Evolutionary conservation across 2,113 vertebrate genomes (phyloP).

Genomic region (Cyanistes caeruleus): DNA sequence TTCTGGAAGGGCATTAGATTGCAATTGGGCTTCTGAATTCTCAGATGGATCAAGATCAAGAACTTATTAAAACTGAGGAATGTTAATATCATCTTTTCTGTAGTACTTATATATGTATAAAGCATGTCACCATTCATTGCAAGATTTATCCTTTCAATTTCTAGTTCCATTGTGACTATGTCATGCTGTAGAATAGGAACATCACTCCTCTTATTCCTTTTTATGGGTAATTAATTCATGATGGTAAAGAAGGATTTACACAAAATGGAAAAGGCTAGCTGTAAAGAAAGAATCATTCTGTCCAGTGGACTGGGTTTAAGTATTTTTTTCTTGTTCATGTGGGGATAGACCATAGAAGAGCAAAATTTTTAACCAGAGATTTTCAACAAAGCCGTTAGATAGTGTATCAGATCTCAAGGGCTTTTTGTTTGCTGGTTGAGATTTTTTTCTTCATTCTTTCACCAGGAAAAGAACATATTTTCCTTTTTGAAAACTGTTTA

Average conservation of each 20-base stretch:
- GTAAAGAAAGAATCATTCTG: conserved; percentile 45
- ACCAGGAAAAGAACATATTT: background rate
- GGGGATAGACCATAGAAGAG: background rate
- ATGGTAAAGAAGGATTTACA: conserved; percentile 66
- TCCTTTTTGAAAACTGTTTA: background rate
- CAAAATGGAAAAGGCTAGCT: conserved; percentile 39
- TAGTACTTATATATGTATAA: conserved; percentile 33
- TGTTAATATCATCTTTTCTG: conserved; percentile 61
- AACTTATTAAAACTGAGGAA: conserved; percentile 37
- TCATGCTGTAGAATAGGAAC: conserved; percentile 64
- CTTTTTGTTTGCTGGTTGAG: background rate
- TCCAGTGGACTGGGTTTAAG: conserved; percentile 21
- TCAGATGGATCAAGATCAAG: conserved; percentile 10
- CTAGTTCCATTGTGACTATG: conserved; percentile 42
- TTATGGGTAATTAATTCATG: conserved; percentile 70
- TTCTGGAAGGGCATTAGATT: conserved; percentile 20
- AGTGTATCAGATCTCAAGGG: background rate
- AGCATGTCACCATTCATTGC: conserved; percentile 55
- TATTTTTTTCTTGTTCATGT: conserved; percentile 22
- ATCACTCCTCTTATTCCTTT: conserved; percentile 64
- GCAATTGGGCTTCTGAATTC: conserved; percentile 6
- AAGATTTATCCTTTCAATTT: conserved; percentile 77
- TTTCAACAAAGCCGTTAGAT: background rate
- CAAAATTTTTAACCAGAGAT: conserved; percentile 1
- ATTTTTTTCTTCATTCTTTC: background rate